Base-by-base conservation (phyloP, 2,888 invertebrate species). In the Agrochola circellaris region DNA sequence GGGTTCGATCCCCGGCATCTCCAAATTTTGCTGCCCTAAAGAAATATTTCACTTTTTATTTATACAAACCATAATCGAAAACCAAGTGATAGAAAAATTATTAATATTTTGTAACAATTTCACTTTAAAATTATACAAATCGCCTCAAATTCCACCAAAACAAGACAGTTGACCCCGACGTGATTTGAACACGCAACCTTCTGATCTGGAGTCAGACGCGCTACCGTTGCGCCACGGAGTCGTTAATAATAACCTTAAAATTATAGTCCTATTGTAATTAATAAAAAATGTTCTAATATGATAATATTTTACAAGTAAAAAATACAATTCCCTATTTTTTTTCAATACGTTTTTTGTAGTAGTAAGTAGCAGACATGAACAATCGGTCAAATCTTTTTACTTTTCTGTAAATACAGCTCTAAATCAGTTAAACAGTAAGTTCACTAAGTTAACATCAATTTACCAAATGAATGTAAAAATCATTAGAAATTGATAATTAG, bases 201-300 rank as follows among this genome's bases (percentile, higher is more conserved):
- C 98, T 98, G 98, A 98, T 98, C 98, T 98, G 98, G 98, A 98
- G 98, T 98, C 98, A 98, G 98, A 98, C 98, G 98, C 98, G 98
- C 98, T 98, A 98, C 98, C 98, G 98, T 98, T 98, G 98, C 98
- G 98, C 98, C 98, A 98, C 98, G 98, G 98, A 98, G 98, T 98
- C 98, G 85, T 0, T 51, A n/a, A n/a, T n/a, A n/a, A n/a, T n/a
- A n/a, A n/a, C n/a, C n/a, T n/a, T n/a, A n/a, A 79, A 82, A 71
- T 84, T 34, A 34, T 26, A 60, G 62, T n/a, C 34, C 13, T 11
- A 3, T 34, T 58, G 0, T 26, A 61, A 38, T 30, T 15, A 8
- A 26, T 4, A 5, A 6, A 42, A 20, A 9, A 42, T 17, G 2
- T 1, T 26, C 20, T 3, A 30, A 5, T 48, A 11, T 5, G 1